Conservation (phyloP, 2,888 invertebrate genomes). For the Cerastoderma edule region DNA sequence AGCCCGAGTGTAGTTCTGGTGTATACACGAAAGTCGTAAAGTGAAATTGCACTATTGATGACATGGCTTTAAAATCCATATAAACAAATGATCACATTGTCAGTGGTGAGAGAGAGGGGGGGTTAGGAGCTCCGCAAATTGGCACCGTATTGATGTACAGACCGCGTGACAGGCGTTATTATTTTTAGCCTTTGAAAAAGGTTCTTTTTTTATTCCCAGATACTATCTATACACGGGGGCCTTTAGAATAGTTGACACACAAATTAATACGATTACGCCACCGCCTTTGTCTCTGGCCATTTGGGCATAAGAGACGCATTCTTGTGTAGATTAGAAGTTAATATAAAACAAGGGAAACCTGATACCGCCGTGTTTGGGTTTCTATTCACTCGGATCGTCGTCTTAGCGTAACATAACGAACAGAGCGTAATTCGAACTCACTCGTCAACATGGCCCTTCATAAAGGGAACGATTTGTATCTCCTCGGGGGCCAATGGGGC, state of each 20-base stretch:
- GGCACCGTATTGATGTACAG: conserved; percentile 15
- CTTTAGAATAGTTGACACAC: conserved; percentile 23
- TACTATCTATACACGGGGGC: not conserved
- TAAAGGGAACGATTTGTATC: no score
- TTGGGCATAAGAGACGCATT: conserved; percentile 49
- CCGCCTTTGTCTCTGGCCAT: conserved; percentile 48
- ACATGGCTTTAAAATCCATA: no score
- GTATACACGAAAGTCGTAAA: no score
- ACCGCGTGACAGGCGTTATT: conserved; percentile 6
- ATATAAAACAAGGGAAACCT: conserved; percentile 22
- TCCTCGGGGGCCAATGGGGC: no score
- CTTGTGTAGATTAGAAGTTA: conserved; percentile 13
- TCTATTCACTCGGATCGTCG: conserved; percentile 13
- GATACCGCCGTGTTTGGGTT: conserved; percentile 16
- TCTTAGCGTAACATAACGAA: conserved; percentile 7
- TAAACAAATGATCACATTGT: no score
- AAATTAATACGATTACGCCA: conserved; percentile 58
- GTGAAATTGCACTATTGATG: no score
- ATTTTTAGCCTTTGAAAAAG: conserved; percentile 19
- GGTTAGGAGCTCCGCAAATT: no score
- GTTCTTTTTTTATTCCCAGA: conserved; percentile 4
- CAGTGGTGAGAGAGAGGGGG: no score
- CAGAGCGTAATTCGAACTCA: no score
- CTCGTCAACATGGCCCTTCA: no score
- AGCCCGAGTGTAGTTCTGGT: no score